Evolutionary conservation across 1,140 invertebrate genomes (phyloP).

Genomic region (Lordiphosa mommai): DNA sequence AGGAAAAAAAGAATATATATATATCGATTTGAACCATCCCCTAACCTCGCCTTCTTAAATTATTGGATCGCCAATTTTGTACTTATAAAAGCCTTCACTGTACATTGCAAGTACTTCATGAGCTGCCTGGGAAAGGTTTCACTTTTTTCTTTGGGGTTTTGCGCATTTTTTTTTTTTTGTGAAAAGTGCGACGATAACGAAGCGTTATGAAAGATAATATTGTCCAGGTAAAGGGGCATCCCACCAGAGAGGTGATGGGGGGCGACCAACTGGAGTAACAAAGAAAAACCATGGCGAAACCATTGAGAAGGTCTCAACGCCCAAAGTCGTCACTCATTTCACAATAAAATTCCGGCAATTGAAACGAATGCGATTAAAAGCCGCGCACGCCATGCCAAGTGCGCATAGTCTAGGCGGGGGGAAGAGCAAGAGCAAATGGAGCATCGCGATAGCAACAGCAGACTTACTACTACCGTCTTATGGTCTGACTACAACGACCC

Average conservation of each 20-base stretch:
- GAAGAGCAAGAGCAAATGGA: slow-evolving; percentile 40
- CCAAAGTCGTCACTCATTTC: slow-evolving; percentile 58
- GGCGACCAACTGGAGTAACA: neutral
- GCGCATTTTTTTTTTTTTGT: slow-evolving; percentile 23
- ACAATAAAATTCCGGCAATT: slow-evolving; percentile 75
- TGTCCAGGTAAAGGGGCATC: slow-evolving; percentile 9
- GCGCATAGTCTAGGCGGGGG: neutral
- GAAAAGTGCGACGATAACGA: slow-evolving; percentile 35
- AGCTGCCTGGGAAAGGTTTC: slow-evolving; percentile 48
- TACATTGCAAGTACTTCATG: slow-evolving; percentile 8
- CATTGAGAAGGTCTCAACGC: slow-evolving; percentile 26
- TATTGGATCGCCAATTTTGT: neutral
- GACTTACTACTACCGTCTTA: slow-evolving; percentile 23
- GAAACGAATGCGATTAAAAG: slow-evolving; percentile 76
- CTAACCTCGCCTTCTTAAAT: too few relatives aligned
- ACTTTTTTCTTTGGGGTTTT: slow-evolving; percentile 48
- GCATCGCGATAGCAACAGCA: slow-evolving; percentile 60
- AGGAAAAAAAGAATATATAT: too few relatives aligned
- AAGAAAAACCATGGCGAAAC: slow-evolving; percentile 10
- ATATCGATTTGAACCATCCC: too few relatives aligned
- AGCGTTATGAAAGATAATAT: slow-evolving; percentile 50
- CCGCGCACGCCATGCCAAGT: slow-evolving; percentile 58
- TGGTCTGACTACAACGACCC: slow-evolving; percentile 32
- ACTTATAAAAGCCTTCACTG: slow-evolving; percentile 34
- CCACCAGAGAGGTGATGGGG: neutral